A percentile compares a stretch with the other conserved stretches of the same genome.
phyloP scores from a whole-genome alignment of 1,140 invertebrate genomes.

The Bilobella aurantiaca region DNA sequence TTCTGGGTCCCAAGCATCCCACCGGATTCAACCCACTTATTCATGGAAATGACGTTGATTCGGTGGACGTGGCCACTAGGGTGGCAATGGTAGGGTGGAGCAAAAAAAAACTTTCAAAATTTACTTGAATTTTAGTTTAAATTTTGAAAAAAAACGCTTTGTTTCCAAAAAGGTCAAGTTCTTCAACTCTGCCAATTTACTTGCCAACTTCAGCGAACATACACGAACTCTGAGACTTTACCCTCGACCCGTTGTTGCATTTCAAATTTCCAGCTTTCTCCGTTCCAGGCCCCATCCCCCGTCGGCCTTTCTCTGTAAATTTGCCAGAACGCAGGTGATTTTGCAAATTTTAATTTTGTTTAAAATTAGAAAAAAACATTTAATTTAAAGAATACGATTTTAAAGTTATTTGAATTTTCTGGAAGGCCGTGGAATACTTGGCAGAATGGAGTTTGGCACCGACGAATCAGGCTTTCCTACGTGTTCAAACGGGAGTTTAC shows the following conservation, averaged over 20 bases:
- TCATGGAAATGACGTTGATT: slow-evolving; percentile 92
- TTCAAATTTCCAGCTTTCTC: slow-evolving; percentile 96
- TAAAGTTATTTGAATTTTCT: slow-evolving; percentile 3
- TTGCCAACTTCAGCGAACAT: slow-evolving; percentile 96
- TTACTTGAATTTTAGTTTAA: too few species aligned
- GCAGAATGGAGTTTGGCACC: slow-evolving; percentile 97
- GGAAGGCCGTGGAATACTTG: slow-evolving; percentile 89
- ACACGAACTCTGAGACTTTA: slow-evolving; percentile 91
- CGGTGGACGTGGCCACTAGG: slow-evolving; percentile 93
- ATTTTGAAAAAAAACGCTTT: too few species aligned
- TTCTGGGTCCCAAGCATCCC: slow-evolving; percentile 10
- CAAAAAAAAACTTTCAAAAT: too few species aligned
- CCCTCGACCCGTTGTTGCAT: slow-evolving; percentile 94
- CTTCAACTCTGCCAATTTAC: slow-evolving; percentile 92
- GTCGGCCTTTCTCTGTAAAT: slow-evolving; percentile 76
- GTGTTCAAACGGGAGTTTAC: slow-evolving; percentile 91
- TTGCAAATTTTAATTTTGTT: neutral
- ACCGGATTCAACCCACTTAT: slow-evolving; percentile 69
- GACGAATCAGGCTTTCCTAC: slow-evolving; percentile 89
- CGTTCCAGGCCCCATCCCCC: slow-evolving; percentile 72
- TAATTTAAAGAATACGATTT: too few species aligned
- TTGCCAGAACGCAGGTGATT: slow-evolving; percentile 74
- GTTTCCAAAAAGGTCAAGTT: slow-evolving; percentile 64
- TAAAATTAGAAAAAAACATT: neutral
- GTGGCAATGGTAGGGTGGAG: slow-evolving; percentile 82